Conservation (phyloP, 2,888 invertebrate species). For the Kuschelorhynchus macadamiae region DNA sequence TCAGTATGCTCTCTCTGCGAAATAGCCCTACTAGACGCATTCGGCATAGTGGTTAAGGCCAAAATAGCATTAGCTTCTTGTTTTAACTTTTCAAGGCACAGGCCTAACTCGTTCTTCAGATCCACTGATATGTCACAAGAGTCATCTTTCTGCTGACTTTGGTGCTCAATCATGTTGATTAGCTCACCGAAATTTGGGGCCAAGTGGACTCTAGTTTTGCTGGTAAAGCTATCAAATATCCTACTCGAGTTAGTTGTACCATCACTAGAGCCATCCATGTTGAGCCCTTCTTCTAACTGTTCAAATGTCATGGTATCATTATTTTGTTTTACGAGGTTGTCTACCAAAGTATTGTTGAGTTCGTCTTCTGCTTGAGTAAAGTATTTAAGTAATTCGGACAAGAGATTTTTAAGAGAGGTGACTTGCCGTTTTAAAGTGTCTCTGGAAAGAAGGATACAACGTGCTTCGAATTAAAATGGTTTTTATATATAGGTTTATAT, state of each 20-base stretch:
- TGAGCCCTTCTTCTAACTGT: slow-evolving; percentile 56
- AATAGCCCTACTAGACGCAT: slow-evolving; percentile 7
- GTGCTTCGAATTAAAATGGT: no score
- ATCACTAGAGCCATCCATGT: slow-evolving; percentile 55
- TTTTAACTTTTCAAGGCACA: slow-evolving; percentile 77
- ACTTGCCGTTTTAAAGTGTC: slow-evolving; percentile 79
- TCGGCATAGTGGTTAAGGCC: slow-evolving; percentile 69
- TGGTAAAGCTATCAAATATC: slow-evolving; percentile 50
- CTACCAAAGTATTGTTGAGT: slow-evolving; percentile 81
- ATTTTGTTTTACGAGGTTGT: slow-evolving; percentile 72
- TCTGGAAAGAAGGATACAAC: slow-evolving; percentile 68
- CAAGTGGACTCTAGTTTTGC: slow-evolving; percentile 74
- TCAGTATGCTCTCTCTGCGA: slow-evolving; percentile 48
- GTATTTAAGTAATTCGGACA: slow-evolving; percentile 81
- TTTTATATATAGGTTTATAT: no score
- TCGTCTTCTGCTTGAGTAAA: slow-evolving; percentile 85
- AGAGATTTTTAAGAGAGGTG: slow-evolving; percentile 75
- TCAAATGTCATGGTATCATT: slow-evolving; percentile 53
- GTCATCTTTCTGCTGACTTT: slow-evolving; percentile 73
- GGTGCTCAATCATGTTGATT: slow-evolving; percentile 75
- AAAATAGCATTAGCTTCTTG: slow-evolving; percentile 80
- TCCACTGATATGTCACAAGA: slow-evolving; percentile 68
- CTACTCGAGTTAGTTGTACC: slow-evolving; percentile 52
- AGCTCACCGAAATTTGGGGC: slow-evolving; percentile 78
- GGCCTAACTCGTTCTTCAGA: slow-evolving; percentile 76